Percentiles rank a stretch among this genome's conserved stretches.
Evolutionary conservation across 1,140 invertebrate genomes (phyloP).

Genomic region (Druon quercuslanigerum): DNA sequence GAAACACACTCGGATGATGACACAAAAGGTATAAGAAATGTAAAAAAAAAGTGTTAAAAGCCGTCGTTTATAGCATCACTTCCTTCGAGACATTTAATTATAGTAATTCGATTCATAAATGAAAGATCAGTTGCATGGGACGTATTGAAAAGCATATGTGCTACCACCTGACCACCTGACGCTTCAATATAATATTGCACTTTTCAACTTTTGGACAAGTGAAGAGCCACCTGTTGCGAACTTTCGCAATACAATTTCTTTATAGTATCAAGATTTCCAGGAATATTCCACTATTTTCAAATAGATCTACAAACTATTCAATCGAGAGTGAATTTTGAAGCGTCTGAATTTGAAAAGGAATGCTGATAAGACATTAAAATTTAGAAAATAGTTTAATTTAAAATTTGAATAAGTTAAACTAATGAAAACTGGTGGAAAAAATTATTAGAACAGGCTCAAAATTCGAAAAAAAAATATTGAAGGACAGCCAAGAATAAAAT

Average conservation of each 20-base stretch:
- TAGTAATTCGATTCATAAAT: background rate
- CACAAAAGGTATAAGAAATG: too few relatives aligned
- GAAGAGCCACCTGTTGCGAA: conserved; percentile 6
- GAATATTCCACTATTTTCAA: background rate
- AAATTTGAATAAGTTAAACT: too few relatives aligned
- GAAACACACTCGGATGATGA: too few relatives aligned
- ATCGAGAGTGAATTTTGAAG: too few relatives aligned
- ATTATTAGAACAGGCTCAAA: too few relatives aligned
- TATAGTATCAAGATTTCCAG: background rate
- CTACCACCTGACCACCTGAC: background rate
- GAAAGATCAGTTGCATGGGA: background rate
- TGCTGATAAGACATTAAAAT: too few relatives aligned
- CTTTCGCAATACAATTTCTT: conserved; percentile 10
- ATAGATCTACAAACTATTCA: background rate
- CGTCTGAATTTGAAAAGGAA: too few relatives aligned
- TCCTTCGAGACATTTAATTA: background rate
- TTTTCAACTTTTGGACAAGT: conserved; percentile 7
- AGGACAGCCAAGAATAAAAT: too few relatives aligned
- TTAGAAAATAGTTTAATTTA: too few relatives aligned
- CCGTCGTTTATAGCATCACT: background rate
- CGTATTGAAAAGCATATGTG: background rate
- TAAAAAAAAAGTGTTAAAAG: too few relatives aligned
- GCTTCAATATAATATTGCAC: background rate
- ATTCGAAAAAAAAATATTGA: too few relatives aligned
- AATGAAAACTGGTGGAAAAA: too few relatives aligned